Evolutionary conservation across 2,113 vertebrate genomes (phyloP).

Genomic region (Alligator mississippiensis): DNA sequence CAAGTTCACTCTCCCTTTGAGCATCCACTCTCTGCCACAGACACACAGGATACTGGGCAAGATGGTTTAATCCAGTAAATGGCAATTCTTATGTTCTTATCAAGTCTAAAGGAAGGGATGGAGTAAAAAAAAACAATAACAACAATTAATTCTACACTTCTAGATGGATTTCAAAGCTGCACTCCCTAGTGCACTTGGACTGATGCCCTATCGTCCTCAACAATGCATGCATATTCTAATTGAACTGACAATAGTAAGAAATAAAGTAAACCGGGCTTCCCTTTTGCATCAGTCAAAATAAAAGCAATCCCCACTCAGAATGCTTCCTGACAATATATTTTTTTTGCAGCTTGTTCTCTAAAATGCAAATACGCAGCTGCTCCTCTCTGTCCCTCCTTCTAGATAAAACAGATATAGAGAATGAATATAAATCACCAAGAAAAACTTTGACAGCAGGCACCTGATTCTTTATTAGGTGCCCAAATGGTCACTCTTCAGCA

Average conservation of each 20-base stretch:
- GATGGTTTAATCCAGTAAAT: too few species aligned
- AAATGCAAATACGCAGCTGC: conserved; percentile 36
- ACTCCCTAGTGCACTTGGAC: background rate
- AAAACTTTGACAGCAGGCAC: conserved; percentile 60
- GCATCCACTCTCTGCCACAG: too few species aligned
- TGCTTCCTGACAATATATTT: conserved; percentile 21
- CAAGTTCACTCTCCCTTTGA: too few species aligned
- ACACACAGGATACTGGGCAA: too few species aligned
- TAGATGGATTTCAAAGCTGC: rapidly evolving
- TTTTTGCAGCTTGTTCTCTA: conserved; percentile 41
- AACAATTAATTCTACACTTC: background rate
- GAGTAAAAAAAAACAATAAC: background rate
- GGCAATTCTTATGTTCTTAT: too few species aligned
- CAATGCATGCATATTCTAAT: background rate
- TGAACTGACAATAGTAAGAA: conserved; percentile 51
- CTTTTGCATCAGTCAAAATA: conserved; percentile 11
- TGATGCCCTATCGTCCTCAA: background rate
- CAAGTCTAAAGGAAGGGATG: background rate
- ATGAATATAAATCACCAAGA: conserved; percentile 58
- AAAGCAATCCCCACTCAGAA: conserved; percentile 8
- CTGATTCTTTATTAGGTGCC: conserved; percentile 39
- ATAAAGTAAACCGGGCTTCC: background rate
- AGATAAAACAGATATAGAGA: conserved; percentile 1
- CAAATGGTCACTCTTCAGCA: conserved; percentile 61
- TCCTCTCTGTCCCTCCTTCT: conserved; percentile 10